Conservation (phyloP, 2,797 vertebrate genomes). For the Mus spretus region DNA sequence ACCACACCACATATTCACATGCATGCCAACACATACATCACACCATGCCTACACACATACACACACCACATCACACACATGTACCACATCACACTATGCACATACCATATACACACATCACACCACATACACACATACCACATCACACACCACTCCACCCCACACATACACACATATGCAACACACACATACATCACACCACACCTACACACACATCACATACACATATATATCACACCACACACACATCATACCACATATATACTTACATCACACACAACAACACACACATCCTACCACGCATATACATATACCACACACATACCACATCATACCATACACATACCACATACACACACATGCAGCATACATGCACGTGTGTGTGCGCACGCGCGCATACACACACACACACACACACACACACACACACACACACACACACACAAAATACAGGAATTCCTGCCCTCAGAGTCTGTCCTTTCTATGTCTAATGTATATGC, state of each 20-base stretch:
- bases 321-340: not conserved
- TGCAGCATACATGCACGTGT: not conserved
- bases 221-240: too few species aligned
- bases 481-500: not conserved
- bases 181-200: too few species aligned
- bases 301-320: not conserved
- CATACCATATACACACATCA: too few species aligned
- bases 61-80: too few species aligned
- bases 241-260: too few species aligned
- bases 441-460: not conserved
- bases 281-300: too few species aligned
- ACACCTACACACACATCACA: too few species aligned
- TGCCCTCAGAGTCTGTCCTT: not conserved
- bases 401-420: not conserved
- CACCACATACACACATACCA: too few species aligned
- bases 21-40: not conserved
- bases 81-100: too few species aligned
- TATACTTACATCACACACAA: too few species aligned
- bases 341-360: not conserved
- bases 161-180: not conserved
- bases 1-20: not conserved
- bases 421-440: not conserved
- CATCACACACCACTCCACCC: too few species aligned
- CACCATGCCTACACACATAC: not conserved
- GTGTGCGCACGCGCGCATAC: not conserved